These are phyloP conservation scores for Pantherophis alleghaniensis DNA, from an alignment of 2,797 vertebrate genomes.

Conservation along the genomic window DNA sequence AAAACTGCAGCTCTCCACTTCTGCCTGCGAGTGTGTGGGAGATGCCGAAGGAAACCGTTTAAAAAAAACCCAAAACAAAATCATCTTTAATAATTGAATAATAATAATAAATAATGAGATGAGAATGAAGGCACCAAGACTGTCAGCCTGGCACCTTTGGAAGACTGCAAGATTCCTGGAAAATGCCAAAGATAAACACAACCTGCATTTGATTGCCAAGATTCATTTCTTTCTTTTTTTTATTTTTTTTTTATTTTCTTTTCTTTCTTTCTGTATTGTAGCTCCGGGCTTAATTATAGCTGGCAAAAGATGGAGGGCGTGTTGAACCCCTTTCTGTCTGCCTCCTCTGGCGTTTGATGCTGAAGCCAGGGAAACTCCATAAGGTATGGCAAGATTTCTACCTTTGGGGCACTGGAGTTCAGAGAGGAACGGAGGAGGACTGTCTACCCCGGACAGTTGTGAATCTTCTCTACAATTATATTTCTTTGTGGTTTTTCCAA, in stretches of 20 bases:
- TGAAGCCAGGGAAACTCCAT: slow-evolving; percentile 25
- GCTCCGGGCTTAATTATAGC: slow-evolving; percentile 5
- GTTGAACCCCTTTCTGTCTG: not conserved
- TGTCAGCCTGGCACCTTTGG: slow-evolving; percentile 21
- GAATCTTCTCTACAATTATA: not conserved
- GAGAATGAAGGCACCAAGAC: not conserved
- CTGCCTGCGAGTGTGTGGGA: not conserved
- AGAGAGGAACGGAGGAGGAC: not conserved
- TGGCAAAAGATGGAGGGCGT: slow-evolving; percentile 16
- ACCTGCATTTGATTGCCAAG: not conserved
- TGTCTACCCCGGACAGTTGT: not conserved
- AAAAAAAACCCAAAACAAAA: not conserved
- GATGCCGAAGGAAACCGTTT: no score
- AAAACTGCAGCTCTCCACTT: not conserved
- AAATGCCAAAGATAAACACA: slow-evolving; percentile 15
- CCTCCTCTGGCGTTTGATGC: slow-evolving; percentile 13
- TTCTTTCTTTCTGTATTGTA: not conserved
- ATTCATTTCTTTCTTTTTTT: not conserved
- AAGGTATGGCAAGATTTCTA: not conserved
- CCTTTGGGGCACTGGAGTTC: not conserved
- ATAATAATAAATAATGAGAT: no score
- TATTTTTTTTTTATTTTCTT: accelerated
- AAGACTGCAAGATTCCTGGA: not conserved
- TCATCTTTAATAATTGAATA: not conserved
- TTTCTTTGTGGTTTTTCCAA: not conserved